Base-by-base conservation (phyloP, 53 echinoderm and acorn worm species). In the Apostichopus leukothele region DNA sequence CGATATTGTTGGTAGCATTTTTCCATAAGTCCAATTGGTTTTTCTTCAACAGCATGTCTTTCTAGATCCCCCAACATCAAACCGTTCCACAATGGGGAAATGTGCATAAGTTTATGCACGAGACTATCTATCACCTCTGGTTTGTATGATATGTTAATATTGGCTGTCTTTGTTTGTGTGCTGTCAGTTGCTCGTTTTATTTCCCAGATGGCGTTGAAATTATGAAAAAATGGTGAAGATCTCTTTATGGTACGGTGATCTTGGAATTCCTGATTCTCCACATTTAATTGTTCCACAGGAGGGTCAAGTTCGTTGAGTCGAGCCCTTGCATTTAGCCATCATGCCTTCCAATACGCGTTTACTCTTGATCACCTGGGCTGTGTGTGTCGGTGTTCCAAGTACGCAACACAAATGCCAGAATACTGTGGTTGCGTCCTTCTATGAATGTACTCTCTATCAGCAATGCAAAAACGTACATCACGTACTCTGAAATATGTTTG, bases 221-320 rank as follows among this genome's bases (percentile, higher is more conserved):
- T n/a, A 14, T 26, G 85, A 23, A n/a, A 61, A 61, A 85, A 85
- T 61, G 85, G 85, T 11, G 74, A 74, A 7, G 57, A 57, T 10
- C 10, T 10, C 10, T 10, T 57, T 1, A 57, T 7, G 7, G 5
- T 57, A 10, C 57, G 7, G 57, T 57, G 10, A 39, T 39, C 39
- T 57, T 57, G 57, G 7, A 57, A 9, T 7, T 10, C 5, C 7
- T 39, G 39, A 39, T 39, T 39, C 39, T 39, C 39, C 39, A 39
- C 39, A 39, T 39, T 39, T 39, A 39, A 39, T 39, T 39, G 39
- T 39, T 39, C 39, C 39, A 39, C 39, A 39, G 39, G 39, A 39
- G 57, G 10, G 5, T 57, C 57, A 7, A 57, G 7, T 57, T 57
- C 8, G 7, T 7, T 57, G 10, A 57, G 10, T 57, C 4, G 6